Evolutionary conservation across 2,797 vertebrate species (phyloP).

Genomic region (Hydrocynus forskahlii): DNA sequence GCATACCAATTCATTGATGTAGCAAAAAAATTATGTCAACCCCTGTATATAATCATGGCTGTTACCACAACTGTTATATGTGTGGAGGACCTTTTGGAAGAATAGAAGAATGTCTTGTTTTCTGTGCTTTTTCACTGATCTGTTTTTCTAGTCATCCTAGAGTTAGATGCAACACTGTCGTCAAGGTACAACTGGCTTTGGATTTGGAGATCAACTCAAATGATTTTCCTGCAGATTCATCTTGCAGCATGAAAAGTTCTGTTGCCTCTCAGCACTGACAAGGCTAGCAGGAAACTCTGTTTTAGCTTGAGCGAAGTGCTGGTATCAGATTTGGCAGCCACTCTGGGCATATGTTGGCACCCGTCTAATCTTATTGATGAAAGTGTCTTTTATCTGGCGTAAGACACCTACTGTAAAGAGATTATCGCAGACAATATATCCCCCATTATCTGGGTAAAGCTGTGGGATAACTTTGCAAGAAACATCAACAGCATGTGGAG

Average conservation of each 20-base stretch:
- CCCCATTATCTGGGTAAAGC: slow-evolving; percentile 59
- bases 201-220: slow-evolving; percentile 73
- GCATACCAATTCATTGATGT: too few relatives aligned
- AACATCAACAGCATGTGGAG: slow-evolving; percentile 59
- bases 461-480: slow-evolving; percentile 57
- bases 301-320: slow-evolving; percentile 35
- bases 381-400: slow-evolving; percentile 61
- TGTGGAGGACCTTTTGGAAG: too few relatives aligned
- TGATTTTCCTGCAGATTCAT: slow-evolving; percentile 76
- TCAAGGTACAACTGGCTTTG: slow-evolving; percentile 66
- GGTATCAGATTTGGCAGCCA: slow-evolving; percentile 49
- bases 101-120: neutral
- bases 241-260: slow-evolving; percentile 73
- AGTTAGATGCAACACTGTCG: slow-evolving; percentile 68
- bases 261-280: slow-evolving; percentile 75
- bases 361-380: slow-evolving; percentile 55
- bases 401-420: slow-evolving; percentile 61
- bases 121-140: slow-evolving; percentile 54
- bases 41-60: too few relatives aligned
- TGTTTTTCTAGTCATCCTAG: slow-evolving; percentile 55
- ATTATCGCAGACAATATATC: slow-evolving; percentile 45
- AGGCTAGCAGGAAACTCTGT: slow-evolving; percentile 65
- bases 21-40: too few relatives aligned
- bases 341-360: slow-evolving; percentile 52
- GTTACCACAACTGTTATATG: too few relatives aligned